These are phyloP conservation scores for Suillia variegata DNA, from an alignment of 2,888 invertebrate species.

Conservation along the genomic window DNA sequence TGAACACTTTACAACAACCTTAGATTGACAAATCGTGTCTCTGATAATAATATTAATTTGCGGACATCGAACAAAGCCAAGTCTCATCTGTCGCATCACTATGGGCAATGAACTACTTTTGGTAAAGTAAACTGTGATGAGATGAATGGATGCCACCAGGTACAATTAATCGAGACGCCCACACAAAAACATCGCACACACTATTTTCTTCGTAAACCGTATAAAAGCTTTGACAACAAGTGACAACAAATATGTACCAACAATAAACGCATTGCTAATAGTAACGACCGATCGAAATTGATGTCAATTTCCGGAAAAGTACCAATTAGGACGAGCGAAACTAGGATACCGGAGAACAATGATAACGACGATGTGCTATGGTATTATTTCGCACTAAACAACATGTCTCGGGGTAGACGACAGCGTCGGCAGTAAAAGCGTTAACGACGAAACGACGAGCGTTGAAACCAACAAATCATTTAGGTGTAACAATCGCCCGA, in stretches of 20 bases:
- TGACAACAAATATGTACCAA: no score
- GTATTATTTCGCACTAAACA: neutral
- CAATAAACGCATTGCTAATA: constrained; percentile 15
- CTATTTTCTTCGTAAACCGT: constrained; percentile 23
- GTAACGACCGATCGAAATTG: constrained; percentile 20
- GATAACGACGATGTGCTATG: no score
- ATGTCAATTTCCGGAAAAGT: constrained; percentile 17
- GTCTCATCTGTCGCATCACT: constrained; percentile 25
- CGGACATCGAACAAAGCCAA: neutral
- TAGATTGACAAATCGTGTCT: no score
- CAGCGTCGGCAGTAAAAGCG: neutral
- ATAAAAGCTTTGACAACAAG: no score
- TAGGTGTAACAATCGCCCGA: constrained; percentile 13
- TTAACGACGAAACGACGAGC: constrained; percentile 13
- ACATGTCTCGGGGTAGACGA: neutral
- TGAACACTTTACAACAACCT: no score
- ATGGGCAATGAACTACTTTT: constrained; percentile 39
- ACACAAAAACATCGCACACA: neutral
- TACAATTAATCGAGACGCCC: neutral
- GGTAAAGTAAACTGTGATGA: neutral
- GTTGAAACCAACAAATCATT: constrained; percentile 20
- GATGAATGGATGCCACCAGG: neutral
- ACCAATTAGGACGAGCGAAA: constrained; percentile 6
- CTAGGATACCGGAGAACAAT: constrained; percentile 9
- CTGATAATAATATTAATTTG: no score